Percentiles rank a stretch among this genome's conserved stretches.
Evolutionary conservation across 2,797 vertebrate species (phyloP).

Genomic region (Decapterus maruadsi): DNA sequence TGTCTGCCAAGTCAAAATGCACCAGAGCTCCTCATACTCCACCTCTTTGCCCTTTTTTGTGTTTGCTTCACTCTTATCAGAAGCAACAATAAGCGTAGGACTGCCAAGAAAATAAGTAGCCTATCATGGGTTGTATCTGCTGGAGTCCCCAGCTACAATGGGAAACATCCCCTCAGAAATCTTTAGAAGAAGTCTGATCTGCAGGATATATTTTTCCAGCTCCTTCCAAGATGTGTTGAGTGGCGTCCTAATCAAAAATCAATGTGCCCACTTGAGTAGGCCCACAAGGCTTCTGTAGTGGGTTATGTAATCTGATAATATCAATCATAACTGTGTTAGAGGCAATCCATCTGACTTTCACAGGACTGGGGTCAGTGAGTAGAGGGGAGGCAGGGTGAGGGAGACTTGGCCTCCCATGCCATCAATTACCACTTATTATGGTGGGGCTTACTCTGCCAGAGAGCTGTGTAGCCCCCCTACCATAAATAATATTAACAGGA

Average conservation of each 20-base stretch:
- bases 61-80: not conserved
- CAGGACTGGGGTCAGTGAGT: conserved; percentile 90
- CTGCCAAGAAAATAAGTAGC: not conserved
- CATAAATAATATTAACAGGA: conserved; percentile 97
- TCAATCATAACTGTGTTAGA: conserved; percentile 96
- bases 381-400: conserved; percentile 84
- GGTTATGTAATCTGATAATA: conserved; percentile 97
- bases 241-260: conserved; percentile 95
- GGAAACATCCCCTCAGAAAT: conserved; percentile 53
- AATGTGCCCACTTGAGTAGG: conserved; percentile 90
- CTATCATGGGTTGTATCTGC: not conserved
- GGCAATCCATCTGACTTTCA: conserved; percentile 94
- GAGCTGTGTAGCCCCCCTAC: conserved; percentile 86
- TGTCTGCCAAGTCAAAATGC: no score
- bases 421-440: conserved; percentile 98
- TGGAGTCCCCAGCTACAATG: conserved; percentile 11
- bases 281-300: conserved; percentile 85
- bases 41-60: no score
- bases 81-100: not conserved
- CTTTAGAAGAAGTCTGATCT: conserved; percentile 44
- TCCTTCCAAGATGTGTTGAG: conserved; percentile 84
- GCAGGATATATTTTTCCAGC: conserved; percentile 74
- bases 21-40: no score
- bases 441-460: conserved; percentile 86
- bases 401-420: conserved; percentile 88